These are phyloP conservation scores for Rhagophthalmus giganteus DNA, from an alignment of 2,888 invertebrate species.

Conservation along the genomic window DNA sequence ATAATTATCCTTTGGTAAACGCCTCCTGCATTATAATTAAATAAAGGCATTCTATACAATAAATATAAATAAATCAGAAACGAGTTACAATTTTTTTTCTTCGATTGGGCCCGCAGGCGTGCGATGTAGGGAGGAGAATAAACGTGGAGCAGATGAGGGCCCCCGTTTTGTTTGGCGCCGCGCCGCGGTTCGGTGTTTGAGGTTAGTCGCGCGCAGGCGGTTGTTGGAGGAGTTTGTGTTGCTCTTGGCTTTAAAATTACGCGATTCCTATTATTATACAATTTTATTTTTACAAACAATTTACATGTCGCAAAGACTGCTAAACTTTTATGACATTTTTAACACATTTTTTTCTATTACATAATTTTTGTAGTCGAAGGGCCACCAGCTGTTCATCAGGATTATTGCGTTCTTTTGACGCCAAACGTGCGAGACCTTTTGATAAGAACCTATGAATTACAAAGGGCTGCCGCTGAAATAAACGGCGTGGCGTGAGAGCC, in stretches of 20 bases:
- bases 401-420: slow-evolving; percentile 11
- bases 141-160: slow-evolving; percentile 11
- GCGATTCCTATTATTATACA: neutral
- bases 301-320: too few relatives aligned
- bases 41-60: slow-evolving; percentile 35
- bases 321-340: too few relatives aligned
- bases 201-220: slow-evolving; percentile 37
- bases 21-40: slow-evolving; percentile 26
- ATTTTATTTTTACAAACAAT: slow-evolving; percentile 1
- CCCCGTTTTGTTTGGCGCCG: slow-evolving; percentile 22
- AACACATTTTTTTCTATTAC: too few relatives aligned
- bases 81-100: slow-evolving; percentile 46
- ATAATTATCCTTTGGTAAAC: slow-evolving; percentile 18
- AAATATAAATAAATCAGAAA: slow-evolving; percentile 48
- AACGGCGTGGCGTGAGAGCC: slow-evolving; percentile 36
- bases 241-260: slow-evolving; percentile 4
- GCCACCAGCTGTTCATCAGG: too few relatives aligned
- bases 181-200: slow-evolving; percentile 11
- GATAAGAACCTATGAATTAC: slow-evolving; percentile 6
- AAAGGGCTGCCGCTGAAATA: slow-evolving; percentile 16
- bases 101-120: slow-evolving; percentile 41
- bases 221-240: slow-evolving; percentile 24
- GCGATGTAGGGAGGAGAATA: slow-evolving; percentile 11
- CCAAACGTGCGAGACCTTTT: slow-evolving; percentile 9
- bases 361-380: too few relatives aligned